Evolutionary conservation across 1,140 invertebrate genomes (phyloP), one percentile per base, ranked within the genome.

Genomic region (Spodoptera litura): DNA sequence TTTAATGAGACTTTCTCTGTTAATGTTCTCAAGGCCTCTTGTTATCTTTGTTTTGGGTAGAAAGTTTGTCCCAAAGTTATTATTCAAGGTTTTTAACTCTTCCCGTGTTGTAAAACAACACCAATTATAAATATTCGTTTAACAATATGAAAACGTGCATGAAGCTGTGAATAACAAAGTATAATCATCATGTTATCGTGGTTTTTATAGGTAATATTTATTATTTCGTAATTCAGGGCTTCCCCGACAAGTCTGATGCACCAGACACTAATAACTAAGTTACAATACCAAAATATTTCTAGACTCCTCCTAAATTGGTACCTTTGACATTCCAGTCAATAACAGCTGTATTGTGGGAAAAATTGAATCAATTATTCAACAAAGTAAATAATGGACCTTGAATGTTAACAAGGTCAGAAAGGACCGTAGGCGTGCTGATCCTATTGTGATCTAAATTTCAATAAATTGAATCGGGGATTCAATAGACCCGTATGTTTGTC

Each of bases 401-500:
- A 75, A 75, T 75, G 73, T 62, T 62, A 62, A 62, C 73, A 75
- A 75, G 73, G 73, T 75, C 73, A 64, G 73, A 75, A 62, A 53
- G 73, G 59, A 75, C n/a, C 49, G 73, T 75, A 49, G 73, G 73
- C 73, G 73, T 62, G 73, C 25, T 31, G 58, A 62, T 52, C 58
- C 49, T 62, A 56, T 74, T 61, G 44, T 62, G 59, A 64, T 75
- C 68, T 27, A 71, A 71, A 71, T 52, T 75, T 61, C 59, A 75
- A 64, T 62, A 62, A 62, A 61, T 59, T 73, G 71, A 61, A 73
- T 59, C 35, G 56, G 71, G 71, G 25, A 62, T 53, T 20, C 73
- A 75, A 75, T 75, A 59, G 59, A 64, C 73, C 73, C 73, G 44
- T 62, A 62, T 64, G 25, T 75, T 58, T 38, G 49, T 52, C 59